Evolutionary conservation across 2,797 vertebrate genomes (phyloP).

Genomic region (Podarcis siculus): DNA sequence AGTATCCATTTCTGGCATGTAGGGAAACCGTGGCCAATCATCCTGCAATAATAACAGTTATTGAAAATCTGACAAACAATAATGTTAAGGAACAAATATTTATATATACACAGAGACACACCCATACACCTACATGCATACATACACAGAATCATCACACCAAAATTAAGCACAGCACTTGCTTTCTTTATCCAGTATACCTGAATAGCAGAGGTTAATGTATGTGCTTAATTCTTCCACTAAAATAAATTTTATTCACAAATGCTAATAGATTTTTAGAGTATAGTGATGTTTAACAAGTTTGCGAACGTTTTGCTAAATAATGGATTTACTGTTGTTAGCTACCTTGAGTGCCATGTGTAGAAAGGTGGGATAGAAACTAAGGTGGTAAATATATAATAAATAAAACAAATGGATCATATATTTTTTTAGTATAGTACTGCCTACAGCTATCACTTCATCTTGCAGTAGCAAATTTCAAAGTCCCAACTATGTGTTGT

Average conservation of each 20-base stretch:
- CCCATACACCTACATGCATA: background rate
- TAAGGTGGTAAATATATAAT: background rate
- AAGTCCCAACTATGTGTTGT: background rate
- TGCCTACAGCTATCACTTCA: background rate
- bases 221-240: background rate
- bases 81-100: background rate
- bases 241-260: background rate
- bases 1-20: conserved; percentile 7
- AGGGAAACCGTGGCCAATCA: conserved; percentile 50
- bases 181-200: background rate
- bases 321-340: background rate
- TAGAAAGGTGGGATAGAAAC: background rate
- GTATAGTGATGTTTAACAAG: background rate
- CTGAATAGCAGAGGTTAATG: background rate
- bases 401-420: background rate
- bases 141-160: background rate
- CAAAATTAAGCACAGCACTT: background rate
- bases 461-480: background rate
- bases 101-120: background rate
- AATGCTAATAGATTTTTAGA: background rate
- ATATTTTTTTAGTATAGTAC: background rate
- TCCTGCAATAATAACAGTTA: conserved; percentile 56
- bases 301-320: background rate
- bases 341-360: too few species aligned
- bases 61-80: conserved; percentile 19